These are phyloP conservation scores for Chromobotia macracanthus DNA, from an alignment of 2,797 vertebrate species.

Conservation along the genomic window DNA sequence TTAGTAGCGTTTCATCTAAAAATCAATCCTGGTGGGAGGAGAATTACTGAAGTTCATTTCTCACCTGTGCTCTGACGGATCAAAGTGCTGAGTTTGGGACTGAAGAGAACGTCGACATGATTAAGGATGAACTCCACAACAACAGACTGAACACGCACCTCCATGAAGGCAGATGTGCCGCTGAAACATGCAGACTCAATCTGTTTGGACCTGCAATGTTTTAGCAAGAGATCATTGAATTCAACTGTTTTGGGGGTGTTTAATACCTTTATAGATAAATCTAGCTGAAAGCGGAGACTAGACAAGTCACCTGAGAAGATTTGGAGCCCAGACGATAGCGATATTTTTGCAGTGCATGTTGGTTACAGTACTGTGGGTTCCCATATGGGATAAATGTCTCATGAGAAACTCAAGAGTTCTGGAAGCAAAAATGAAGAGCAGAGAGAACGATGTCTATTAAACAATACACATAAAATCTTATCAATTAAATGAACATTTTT, in stretches of 20 bases:
- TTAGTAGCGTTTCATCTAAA: neutral
- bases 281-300: neutral
- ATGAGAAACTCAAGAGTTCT: conserved; percentile 98
- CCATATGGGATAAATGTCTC: conserved; percentile 93
- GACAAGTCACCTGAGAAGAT: conserved; percentile 86
- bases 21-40: neutral
- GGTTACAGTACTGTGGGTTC: conserved; percentile 93
- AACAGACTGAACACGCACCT: conserved; percentile 96
- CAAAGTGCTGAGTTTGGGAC: conserved; percentile 87
- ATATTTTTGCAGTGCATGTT: conserved; percentile 99
- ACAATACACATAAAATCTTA: conserved; percentile 34
- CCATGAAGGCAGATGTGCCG: conserved; percentile 96
- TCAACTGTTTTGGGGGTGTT: neutral
- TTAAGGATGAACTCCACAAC: conserved; percentile 98
- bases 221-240: neutral
- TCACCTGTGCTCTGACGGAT: conserved; percentile 93
- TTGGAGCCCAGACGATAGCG: conserved; percentile 98
- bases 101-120: conserved; percentile 94
- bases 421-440: conserved; percentile 58
- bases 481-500: neutral
- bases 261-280: neutral
- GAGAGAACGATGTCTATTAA: conserved; percentile 17
- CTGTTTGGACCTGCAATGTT: conserved; percentile 88
- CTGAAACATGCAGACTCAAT: conserved; percentile 98
- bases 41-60: neutral